These are phyloP conservation scores for Caenorhabditis doughertyi DNA, from an alignment of 2,888 invertebrate genomes.

Conservation along the genomic window DNA sequence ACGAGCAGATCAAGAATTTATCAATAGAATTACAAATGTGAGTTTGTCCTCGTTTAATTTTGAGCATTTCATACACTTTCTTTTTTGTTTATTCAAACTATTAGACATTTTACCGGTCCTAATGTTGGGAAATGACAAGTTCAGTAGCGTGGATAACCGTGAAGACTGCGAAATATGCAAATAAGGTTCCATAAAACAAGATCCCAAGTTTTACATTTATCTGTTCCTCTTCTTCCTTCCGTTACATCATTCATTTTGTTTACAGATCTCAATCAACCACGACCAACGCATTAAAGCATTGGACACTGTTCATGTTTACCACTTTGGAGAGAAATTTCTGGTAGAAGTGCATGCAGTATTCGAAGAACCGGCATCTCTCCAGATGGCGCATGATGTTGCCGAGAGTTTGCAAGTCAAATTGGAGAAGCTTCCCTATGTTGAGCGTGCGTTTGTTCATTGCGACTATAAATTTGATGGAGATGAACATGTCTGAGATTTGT, in stretches of 20 bases:
- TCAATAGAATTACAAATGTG: conserved; percentile 73
- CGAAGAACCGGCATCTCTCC: conserved; percentile 83
- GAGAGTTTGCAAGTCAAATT: conserved; percentile 83
- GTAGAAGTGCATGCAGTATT: conserved; percentile 83
- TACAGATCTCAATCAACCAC: conserved; percentile 74
- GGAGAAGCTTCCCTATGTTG: conserved; percentile 81
- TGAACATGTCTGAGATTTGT: conserved; percentile 70
- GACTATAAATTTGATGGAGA: conserved; percentile 79
- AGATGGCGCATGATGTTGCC: conserved; percentile 84
- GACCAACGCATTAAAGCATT: conserved; percentile 76
- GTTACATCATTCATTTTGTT: conserved; percentile 35
- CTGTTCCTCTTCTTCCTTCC: too few species aligned
- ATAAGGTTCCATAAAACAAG: background rate
- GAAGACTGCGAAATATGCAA: too few species aligned
- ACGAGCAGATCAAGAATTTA: conserved; percentile 72
- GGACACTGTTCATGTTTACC: conserved; percentile 84
- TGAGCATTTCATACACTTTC: too few species aligned
- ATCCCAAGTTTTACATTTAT: too few species aligned
- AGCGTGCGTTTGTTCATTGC: conserved; percentile 78
- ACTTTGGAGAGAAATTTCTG: conserved; percentile 84
- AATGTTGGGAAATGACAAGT: too few species aligned
- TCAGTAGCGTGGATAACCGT: too few species aligned
- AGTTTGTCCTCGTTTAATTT: too few species aligned
- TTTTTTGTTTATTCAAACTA: too few species aligned
- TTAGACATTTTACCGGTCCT: too few species aligned